Evolutionary conservation across 1,140 invertebrate genomes (phyloP).

Genomic region (Gryllus bimaculatus): DNA sequence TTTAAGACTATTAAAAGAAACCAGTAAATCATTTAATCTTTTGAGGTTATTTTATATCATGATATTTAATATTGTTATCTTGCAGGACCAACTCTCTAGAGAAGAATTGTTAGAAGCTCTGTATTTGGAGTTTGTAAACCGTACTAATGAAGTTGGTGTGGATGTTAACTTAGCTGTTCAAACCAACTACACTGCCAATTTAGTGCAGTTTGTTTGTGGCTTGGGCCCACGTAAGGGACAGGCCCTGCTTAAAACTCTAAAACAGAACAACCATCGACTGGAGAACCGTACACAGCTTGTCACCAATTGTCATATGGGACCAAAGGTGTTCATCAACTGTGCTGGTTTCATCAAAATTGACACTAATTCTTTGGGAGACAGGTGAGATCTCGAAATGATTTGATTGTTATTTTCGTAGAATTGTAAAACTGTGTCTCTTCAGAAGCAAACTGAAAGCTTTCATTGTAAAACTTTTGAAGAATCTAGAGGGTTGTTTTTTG

Average conservation of each 20-base stretch:
- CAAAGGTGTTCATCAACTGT: slow-evolving; percentile 98
- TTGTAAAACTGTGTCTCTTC: too few species aligned
- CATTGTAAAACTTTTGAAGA: too few species aligned
- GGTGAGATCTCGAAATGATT: slow-evolving; percentile 28
- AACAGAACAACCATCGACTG: slow-evolving; percentile 85
- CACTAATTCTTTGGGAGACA: slow-evolving; percentile 85
- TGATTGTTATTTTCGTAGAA: too few species aligned
- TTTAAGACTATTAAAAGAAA: too few species aligned
- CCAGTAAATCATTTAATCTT: too few species aligned
- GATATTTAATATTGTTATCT: slow-evolving; percentile 9
- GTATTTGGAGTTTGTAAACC: slow-evolving; percentile 82
- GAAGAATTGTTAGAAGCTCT: slow-evolving; percentile 80
- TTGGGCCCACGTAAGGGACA: slow-evolving; percentile 90
- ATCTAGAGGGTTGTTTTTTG: too few species aligned
- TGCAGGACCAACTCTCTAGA: slow-evolving; percentile 72
- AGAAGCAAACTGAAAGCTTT: too few species aligned
- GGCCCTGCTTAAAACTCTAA: slow-evolving; percentile 80
- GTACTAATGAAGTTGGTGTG: slow-evolving; percentile 97
- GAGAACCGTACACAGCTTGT: slow-evolving; percentile 94
- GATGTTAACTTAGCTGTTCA: slow-evolving; percentile 90
- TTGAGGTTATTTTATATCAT: too few species aligned
- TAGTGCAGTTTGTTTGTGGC: slow-evolving; percentile 98
- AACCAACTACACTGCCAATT: slow-evolving; percentile 72
- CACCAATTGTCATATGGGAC: slow-evolving; percentile 91
- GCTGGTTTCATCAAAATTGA: slow-evolving; percentile 99